Evolutionary conservation across 2,888 invertebrate genomes (phyloP), one percentile per base, ranked within the genome.

Genomic region (Synanthedon vespiformis): DNA sequence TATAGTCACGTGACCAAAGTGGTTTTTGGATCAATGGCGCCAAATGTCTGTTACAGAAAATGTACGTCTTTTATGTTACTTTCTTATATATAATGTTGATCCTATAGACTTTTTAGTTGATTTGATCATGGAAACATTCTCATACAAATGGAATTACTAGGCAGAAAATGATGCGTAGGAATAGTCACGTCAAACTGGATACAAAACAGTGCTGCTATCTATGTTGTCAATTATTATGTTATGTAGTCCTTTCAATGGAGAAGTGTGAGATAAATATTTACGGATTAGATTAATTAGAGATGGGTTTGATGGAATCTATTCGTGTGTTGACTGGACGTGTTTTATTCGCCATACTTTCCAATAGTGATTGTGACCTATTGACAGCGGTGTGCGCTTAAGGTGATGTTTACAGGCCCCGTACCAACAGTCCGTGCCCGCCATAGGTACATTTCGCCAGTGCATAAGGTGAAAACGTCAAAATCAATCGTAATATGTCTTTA

Each of bases 211-310:
- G 89, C 89, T 91, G 93, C 93, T 92, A 91, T 90, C 93, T 93
- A 89, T 90, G 90, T 91, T 93, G 93, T 93, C 93, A 93, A 92
- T 92, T 92, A 82, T 83, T 92, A 82, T 83, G 80, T 80, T 81
- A 80, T 77, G 77, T 76, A 82, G 77, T 72, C 63, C 63, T 74
- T 66, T 90, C 84, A 90, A 90, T 90, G 90, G 89, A 90, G 89
- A 89, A 83, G 86, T 83, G 83, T 82, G 87, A 84, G 88, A 89
- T 90, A 90, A 89, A 89, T 88, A 89, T 87, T 89, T 87, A 90
- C 89, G 86, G 85, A 82, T 82, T 10, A 34, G 59, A 59, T 54
- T 65, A 65, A 55, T 65, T 59, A 52, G 69, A 62, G 87, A 89
- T 89, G 85, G 78, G 65, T 60, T 62, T 68, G 59, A 61, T 60